Conservation (phyloP, 2,113 vertebrate species). For the Nymphicus hollandicus region DNA sequence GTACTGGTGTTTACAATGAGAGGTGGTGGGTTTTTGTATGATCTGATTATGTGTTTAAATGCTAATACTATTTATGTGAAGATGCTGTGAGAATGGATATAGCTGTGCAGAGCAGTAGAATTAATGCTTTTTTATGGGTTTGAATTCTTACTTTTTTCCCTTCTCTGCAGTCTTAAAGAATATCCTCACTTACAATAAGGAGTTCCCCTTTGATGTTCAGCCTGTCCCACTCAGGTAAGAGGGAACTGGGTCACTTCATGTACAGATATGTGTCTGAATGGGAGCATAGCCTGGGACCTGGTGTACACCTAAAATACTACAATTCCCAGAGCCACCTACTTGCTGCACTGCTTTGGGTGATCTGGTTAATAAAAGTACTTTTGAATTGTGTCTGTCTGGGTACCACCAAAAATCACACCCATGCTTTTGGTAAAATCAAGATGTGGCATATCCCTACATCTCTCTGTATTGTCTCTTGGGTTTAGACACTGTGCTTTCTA, state of each 20-base stretch:
- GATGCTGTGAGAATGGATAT: not conserved
- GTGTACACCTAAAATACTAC: not conserved
- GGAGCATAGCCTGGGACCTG: not conserved
- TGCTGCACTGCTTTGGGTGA: not conserved
- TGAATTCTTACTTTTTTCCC: not conserved
- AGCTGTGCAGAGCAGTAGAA: not conserved
- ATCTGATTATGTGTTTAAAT: not conserved
- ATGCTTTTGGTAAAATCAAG: not conserved
- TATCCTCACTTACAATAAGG: slow-evolving; percentile 94
- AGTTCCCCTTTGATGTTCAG: slow-evolving; percentile 97
- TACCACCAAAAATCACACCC: not conserved
- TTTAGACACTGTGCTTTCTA: not conserved
- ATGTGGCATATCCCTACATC: not conserved
- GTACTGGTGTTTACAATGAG: not conserved
- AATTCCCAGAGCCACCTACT: not conserved
- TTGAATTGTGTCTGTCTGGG: not conserved
- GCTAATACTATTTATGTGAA: not conserved
- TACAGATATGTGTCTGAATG: not conserved
- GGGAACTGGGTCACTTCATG: not conserved
- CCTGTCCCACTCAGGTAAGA: slow-evolving; percentile 93
- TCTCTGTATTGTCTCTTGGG: not conserved
- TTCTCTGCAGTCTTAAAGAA: slow-evolving; percentile 88
- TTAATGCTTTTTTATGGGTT: not conserved
- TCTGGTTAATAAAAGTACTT: not conserved
- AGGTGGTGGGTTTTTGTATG: not conserved